Percentiles rank a stretch among this genome's conserved stretches.
These are phyloP conservation scores for Helicoverpa assulta DNA, from an alignment of 2,888 invertebrate genomes.

Conservation along the genomic window DNA sequence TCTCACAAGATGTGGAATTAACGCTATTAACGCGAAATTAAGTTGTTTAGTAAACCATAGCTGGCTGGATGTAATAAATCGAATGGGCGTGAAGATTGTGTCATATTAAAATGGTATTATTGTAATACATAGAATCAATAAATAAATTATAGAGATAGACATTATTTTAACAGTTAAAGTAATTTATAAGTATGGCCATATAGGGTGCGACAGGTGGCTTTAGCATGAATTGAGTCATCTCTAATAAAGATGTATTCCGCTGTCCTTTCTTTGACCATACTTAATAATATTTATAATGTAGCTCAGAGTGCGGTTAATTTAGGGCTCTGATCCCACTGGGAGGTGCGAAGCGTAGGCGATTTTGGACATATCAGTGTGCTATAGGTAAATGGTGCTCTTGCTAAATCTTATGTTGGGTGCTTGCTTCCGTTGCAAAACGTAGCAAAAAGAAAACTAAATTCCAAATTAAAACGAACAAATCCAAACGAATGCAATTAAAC, in stretches of 20 bases:
- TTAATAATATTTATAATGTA: conserved; percentile 52
- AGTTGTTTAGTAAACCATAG: conserved; percentile 8
- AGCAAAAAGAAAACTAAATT: no score
- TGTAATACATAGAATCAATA: conserved; percentile 44
- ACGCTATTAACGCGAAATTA: conserved; percentile 8
- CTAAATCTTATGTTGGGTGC: not conserved
- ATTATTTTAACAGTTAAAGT: conserved; percentile 54
- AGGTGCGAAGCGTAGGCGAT: conserved; percentile 31
- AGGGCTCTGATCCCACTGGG: conserved; percentile 33
- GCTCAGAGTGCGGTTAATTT: conserved; percentile 38
- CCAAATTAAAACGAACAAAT: no score
- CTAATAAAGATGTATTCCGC: conserved; percentile 64
- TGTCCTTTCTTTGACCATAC: conserved; percentile 50
- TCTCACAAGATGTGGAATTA: conserved; percentile 22
- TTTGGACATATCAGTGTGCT: conserved; percentile 30
- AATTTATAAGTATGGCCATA: conserved; percentile 38
- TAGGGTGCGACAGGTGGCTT: conserved; percentile 57
- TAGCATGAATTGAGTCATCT: conserved; percentile 52
- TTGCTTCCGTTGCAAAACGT: no score
- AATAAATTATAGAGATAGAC: conserved; percentile 49
- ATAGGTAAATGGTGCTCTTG: not conserved
- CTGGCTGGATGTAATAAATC: conserved; percentile 16
- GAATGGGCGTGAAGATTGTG: conserved; percentile 33
- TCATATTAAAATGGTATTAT: conserved; percentile 45
- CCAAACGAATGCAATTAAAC: no score